Evolutionary conservation across 2,888 invertebrate species (phyloP), one percentile per base, ranked within the genome.

Genomic region (Galerucella nymphaeae): DNA sequence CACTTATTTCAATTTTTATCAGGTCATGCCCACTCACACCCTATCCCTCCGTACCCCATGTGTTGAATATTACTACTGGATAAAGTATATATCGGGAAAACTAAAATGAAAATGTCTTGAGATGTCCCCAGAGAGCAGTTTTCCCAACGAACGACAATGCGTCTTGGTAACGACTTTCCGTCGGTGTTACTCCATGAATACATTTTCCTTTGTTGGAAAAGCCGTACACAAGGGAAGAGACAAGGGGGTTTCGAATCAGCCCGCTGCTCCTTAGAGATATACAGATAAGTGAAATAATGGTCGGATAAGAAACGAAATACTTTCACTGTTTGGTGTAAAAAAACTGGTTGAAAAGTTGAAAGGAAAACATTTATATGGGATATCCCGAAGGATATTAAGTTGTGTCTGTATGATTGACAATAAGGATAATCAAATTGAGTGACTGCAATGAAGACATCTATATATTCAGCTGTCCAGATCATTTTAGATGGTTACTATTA

Each of bases 71-170:
- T 76, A 78, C 80, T 76, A 80, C 79, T 76, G 78, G 76, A 78
- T 79, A 80, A 82, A 78, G 80, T 80, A 80, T 80, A 77, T 80
- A 77, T 75, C 71, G 71, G 76, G 84, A 83, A 84, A 84, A 83
- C 85, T 84, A 84, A 85, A 86, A 86, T 85, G 85, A 85, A 86
- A 86, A 85, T 82, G 84, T 84, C 84, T 83, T 82, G 83, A 86
- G 83, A 82, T 83, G 82, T 80, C 86, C 85, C 85, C 63, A 74
- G 85, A 82, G 86, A 77, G 81, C 79, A 81, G 82, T 86, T 85
- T 81, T 77, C 81, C 81, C 80, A 80, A 82, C 83, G 83, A 85
- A 86, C 84, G 86, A 87, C 87, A 87, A 87, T 87, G 87, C 86
- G 86, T 87, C 87, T 87, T 86, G 83, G 84, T 84, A 84, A 84